Evolutionary conservation across 2,113 vertebrate species (phyloP).

Genomic region (Okapia johnstoni): DNA sequence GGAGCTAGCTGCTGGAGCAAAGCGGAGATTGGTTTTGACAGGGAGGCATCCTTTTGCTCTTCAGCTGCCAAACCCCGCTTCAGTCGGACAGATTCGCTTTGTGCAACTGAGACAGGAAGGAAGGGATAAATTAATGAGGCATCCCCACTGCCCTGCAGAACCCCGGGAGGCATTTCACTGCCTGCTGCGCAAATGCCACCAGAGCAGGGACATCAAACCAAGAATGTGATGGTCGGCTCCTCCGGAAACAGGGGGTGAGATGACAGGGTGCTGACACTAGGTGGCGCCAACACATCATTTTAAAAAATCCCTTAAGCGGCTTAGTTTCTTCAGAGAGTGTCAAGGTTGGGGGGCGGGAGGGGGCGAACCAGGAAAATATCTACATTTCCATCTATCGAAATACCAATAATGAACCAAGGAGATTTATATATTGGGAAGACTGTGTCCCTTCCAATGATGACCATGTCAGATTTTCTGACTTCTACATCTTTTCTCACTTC

Average conservation of each 20-base stretch:
- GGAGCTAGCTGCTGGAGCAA: not conserved
- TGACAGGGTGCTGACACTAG: conserved; percentile 63
- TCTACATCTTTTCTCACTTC: not conserved
- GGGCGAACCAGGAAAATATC: conserved; percentile 36
- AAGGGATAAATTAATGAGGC: conserved; percentile 26
- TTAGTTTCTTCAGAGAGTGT: not conserved
- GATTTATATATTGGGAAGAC: not conserved
- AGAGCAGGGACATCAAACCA: conserved; percentile 15
- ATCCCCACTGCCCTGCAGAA: not conserved
- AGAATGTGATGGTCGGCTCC: not conserved
- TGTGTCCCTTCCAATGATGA: not conserved
- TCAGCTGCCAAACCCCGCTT: not conserved
- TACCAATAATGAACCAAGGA: conserved; percentile 22
- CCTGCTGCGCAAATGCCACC: not conserved
- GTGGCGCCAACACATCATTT: conserved; percentile 74
- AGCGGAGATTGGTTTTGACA: not conserved
- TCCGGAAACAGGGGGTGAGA: rapidly evolving
- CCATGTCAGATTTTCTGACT: not conserved
- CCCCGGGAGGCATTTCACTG: not conserved
- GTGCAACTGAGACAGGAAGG: conserved; percentile 48
- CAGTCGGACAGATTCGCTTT: conserved; percentile 87
- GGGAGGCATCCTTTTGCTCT: not conserved
- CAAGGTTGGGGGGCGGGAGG: rapidly evolving
- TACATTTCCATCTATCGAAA: conserved; percentile 31
- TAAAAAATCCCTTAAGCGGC: conserved; percentile 48